phyloP scores from a whole-genome alignment of 2,888 invertebrate genomes.

The Mesorhabditis spiculigera region DNA sequence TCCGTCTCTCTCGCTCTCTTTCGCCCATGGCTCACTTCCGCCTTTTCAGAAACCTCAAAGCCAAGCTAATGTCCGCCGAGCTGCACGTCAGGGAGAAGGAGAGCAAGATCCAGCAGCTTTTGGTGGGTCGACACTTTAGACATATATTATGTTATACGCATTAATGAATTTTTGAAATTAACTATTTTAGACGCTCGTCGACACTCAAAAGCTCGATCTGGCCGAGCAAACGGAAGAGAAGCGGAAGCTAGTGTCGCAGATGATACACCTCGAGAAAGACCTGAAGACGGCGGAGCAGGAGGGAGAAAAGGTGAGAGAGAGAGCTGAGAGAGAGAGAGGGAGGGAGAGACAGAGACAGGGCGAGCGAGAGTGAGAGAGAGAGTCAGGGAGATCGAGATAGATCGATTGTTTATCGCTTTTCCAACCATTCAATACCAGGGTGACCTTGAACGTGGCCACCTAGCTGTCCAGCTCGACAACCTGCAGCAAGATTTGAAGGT shows the following conservation, averaged over 20 bases:
- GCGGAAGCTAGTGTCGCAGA: constrained; percentile 9
- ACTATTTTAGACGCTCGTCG: constrained; percentile 20
- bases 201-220: constrained; percentile 15
- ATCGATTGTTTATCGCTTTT: constrained; percentile 10
- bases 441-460: not conserved
- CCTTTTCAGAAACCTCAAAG: constrained; percentile 17
- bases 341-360: not conserved
- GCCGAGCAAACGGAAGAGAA: constrained; percentile 16
- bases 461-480: not conserved
- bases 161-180: not conserved
- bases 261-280: constrained; percentile 16
- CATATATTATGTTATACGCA: not conserved
- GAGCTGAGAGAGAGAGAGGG: constrained; percentile 2
- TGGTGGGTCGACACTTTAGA: constrained; percentile 11
- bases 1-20: too few relatives aligned
- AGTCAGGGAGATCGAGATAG: too few relatives aligned
- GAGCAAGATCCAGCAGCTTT: constrained; percentile 26
- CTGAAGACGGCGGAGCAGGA: constrained; percentile 16
- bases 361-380: too few relatives aligned
- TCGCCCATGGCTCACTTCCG: too few relatives aligned
- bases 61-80: constrained; percentile 27
- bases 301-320: constrained; percentile 9
- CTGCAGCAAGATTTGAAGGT: not conserved
- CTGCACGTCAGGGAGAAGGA: constrained; percentile 39
- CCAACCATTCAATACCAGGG: not conserved